A percentile compares a stretch with the other conserved stretches of the same genome.
These are phyloP conservation scores for Heterotis niloticus DNA, from an alignment of 2,113 vertebrate species.

Conservation along the genomic window DNA sequence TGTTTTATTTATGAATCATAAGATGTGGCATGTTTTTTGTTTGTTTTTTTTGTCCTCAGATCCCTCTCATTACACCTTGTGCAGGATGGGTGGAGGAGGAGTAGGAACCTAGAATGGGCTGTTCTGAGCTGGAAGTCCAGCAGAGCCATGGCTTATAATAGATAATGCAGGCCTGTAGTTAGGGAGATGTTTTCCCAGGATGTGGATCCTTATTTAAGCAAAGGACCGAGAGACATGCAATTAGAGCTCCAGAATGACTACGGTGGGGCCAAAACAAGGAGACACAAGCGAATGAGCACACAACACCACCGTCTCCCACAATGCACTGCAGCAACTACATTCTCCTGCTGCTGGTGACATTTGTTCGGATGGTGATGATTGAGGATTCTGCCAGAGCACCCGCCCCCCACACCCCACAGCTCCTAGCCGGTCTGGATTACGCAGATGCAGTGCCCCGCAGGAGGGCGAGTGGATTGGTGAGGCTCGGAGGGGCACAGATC, in stretches of 20 bases:
- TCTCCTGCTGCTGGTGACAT: background rate
- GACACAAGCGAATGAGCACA: background rate
- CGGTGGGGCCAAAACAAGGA: background rate
- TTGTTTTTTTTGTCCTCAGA: conserved; percentile 24
- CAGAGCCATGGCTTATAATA: background rate
- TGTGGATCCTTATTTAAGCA: background rate
- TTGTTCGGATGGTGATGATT: conserved; percentile 1
- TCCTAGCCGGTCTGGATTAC: too few relatives aligned
- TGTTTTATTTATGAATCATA: conserved; percentile 63
- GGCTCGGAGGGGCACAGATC: too few relatives aligned
- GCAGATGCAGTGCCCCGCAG: too few relatives aligned
- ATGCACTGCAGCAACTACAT: background rate
- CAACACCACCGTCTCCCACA: background rate
- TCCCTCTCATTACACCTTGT: conserved; percentile 45
- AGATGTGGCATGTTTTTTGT: conserved; percentile 35
- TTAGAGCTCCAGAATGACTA: background rate
- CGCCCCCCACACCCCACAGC: too few relatives aligned
- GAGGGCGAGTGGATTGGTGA: too few relatives aligned
- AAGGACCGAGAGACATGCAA: background rate
- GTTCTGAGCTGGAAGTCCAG: background rate
- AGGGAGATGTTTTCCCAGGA: background rate
- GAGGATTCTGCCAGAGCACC: background rate
- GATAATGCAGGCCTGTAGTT: background rate
- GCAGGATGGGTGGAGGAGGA: conserved; percentile 40
- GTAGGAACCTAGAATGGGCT: conserved; percentile 20